Evolutionary conservation across 2,797 vertebrate species (phyloP).

Genomic region (Arnoldichthys spilopterus): DNA sequence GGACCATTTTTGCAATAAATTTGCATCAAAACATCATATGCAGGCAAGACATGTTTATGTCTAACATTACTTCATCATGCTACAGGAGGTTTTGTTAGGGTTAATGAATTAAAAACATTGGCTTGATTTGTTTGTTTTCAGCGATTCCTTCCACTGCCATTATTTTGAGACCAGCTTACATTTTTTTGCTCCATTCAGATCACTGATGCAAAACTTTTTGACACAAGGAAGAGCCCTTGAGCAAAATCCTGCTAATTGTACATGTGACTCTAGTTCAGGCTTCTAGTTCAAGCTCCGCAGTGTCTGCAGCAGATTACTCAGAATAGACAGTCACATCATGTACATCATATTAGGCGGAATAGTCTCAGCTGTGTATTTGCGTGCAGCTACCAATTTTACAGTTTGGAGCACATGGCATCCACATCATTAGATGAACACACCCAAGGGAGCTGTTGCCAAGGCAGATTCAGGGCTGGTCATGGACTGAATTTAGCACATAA

Average conservation of each 20-base stretch:
- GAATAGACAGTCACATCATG: neutral
- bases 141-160: neutral
- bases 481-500: neutral
- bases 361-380: neutral
- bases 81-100: too few species aligned
- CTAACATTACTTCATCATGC: too few species aligned
- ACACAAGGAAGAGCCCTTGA: neutral
- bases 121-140: too few species aligned
- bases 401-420: neutral
- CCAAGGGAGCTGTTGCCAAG: neutral
- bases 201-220: neutral
- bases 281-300: neutral
- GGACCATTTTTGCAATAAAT: neutral
- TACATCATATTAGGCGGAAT: neutral
- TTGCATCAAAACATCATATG: too few species aligned
- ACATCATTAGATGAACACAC: neutral
- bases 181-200: neutral
- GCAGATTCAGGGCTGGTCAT: neutral
- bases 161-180: neutral
- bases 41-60: too few species aligned
- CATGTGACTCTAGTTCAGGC: conserved; percentile 15
- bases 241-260: conserved; percentile 17
- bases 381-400: neutral
- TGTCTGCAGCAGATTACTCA: neutral
- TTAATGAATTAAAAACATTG: too few species aligned